Conservation (phyloP, 2,113 vertebrate species). For the Carettochelys insculpta region DNA sequence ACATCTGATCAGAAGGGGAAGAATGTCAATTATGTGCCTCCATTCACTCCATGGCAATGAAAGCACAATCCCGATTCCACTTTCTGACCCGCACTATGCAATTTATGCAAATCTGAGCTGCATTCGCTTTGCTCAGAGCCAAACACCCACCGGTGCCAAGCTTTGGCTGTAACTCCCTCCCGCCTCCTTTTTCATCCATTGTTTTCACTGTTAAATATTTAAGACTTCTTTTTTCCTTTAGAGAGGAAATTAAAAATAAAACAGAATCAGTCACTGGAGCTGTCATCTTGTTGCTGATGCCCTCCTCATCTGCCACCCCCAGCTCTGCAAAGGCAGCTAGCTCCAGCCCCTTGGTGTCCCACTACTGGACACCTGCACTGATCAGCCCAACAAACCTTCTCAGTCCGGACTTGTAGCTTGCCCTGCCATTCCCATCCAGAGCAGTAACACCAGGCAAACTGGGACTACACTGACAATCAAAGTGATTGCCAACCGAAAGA, state of each 20-base stretch:
- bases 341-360: conserved; percentile 28
- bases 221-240: conserved; percentile 45
- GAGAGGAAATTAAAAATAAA: conserved; percentile 26
- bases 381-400: conserved; percentile 29
- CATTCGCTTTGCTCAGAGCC: conserved; percentile 49
- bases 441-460: conserved; percentile 26
- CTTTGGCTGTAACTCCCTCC: conserved; percentile 48
- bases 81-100: conserved; percentile 51
- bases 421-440: conserved; percentile 19
- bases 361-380: not conserved
- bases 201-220: conserved; percentile 62
- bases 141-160: conserved; percentile 57
- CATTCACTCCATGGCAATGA: conserved; percentile 58
- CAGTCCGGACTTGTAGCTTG: not conserved
- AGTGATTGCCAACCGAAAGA: conserved; percentile 8
- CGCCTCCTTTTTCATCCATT: conserved; percentile 57
- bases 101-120: conserved; percentile 68
- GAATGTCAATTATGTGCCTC: conserved; percentile 61
- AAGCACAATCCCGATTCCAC: conserved; percentile 58
- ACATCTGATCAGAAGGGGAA: conserved; percentile 55
- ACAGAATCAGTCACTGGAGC: conserved; percentile 18
- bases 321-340: not conserved
- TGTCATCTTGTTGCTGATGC: not conserved
- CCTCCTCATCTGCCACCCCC: not conserved
- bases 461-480: not conserved